These are phyloP conservation scores for Remorina albescens DNA, from an alignment of 2,797 vertebrate genomes.

Conservation along the genomic window DNA sequence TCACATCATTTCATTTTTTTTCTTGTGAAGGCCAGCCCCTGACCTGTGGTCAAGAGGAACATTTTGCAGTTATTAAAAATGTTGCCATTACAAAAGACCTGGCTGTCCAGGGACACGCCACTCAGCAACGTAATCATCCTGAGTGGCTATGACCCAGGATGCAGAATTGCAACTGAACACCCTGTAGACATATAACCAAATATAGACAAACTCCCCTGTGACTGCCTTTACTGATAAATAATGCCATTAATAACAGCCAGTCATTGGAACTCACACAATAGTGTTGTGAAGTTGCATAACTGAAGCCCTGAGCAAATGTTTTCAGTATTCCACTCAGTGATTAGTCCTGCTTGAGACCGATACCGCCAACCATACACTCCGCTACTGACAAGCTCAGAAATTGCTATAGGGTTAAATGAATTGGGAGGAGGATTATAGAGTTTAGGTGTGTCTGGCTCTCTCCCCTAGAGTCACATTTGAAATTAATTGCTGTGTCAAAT, in stretches of 20 bases:
- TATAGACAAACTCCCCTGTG: not conserved
- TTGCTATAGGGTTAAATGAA: constrained; percentile 11
- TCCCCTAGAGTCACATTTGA: constrained; percentile 53
- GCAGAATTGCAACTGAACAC: too few relatives aligned
- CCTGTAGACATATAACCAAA: too few relatives aligned
- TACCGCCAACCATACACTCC: constrained; percentile 2
- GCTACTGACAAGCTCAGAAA: not conserved
- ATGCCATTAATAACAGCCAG: not conserved
- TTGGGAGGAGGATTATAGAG: constrained; percentile 51
- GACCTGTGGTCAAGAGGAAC: too few relatives aligned
- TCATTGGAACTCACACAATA: not conserved
- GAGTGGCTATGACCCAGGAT: too few relatives aligned
- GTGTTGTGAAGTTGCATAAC: not conserved
- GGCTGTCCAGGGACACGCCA: too few relatives aligned
- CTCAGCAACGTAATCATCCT: too few relatives aligned
- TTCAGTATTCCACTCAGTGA: not conserved
- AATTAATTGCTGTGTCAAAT: constrained; percentile 68
- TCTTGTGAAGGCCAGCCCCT: too few relatives aligned
- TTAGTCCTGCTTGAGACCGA: not conserved
- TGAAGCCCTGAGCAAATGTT: not conserved
- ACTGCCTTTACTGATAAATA: not conserved
- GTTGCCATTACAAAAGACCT: too few relatives aligned
- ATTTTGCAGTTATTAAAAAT: too few relatives aligned
- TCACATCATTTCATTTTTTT: too few relatives aligned
- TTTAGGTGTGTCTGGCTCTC: constrained; percentile 42